Evolutionary conservation across 2,113 vertebrate genomes (phyloP).

Genomic region (Paracanthobrama guichenoti): DNA sequence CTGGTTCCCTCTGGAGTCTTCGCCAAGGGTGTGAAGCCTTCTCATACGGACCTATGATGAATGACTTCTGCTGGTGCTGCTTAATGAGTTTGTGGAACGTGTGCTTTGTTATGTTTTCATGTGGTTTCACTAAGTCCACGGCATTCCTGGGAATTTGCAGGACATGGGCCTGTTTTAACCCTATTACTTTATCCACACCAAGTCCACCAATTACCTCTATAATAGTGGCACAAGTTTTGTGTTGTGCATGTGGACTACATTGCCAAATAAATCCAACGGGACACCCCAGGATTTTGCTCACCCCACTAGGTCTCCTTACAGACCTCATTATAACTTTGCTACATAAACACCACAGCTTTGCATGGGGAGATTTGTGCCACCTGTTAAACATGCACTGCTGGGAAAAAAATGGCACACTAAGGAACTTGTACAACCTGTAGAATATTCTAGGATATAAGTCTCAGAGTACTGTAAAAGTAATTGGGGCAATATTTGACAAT

Average conservation of each 20-base stretch:
- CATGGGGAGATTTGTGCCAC: constrained; percentile 15
- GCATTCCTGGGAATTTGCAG: constrained; percentile 47
- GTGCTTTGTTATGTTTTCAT: constrained; percentile 64
- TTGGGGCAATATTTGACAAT: constrained; percentile 25
- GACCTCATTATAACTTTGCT: constrained; percentile 53
- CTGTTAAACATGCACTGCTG: constrained; percentile 24
- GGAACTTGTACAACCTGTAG: constrained; percentile 5
- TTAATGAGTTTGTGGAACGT: constrained; percentile 69
- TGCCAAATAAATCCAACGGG: constrained; percentile 40
- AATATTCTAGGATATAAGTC: neutral
- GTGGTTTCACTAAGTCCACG: constrained; percentile 59
- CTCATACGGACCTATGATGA: constrained; percentile 68
- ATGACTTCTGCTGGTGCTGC: constrained; percentile 64
- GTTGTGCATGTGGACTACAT: constrained; percentile 40
- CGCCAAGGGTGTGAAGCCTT: constrained; percentile 53
- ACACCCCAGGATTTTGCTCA: constrained; percentile 10
- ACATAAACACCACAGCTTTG: constrained; percentile 51
- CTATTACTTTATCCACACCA: constrained; percentile 45
- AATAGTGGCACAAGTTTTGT: constrained; percentile 44
- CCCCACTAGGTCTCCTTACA: constrained; percentile 25
- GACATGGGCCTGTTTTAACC: constrained; percentile 41
- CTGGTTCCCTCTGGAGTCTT: constrained; percentile 46
- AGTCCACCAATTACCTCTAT: constrained; percentile 39
- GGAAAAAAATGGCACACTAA: constrained; percentile 9
- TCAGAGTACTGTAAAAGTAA: neutral